These are phyloP conservation scores for Ostrea edulis DNA, from an alignment of 1,140 invertebrate genomes.

Conservation along the genomic window DNA sequence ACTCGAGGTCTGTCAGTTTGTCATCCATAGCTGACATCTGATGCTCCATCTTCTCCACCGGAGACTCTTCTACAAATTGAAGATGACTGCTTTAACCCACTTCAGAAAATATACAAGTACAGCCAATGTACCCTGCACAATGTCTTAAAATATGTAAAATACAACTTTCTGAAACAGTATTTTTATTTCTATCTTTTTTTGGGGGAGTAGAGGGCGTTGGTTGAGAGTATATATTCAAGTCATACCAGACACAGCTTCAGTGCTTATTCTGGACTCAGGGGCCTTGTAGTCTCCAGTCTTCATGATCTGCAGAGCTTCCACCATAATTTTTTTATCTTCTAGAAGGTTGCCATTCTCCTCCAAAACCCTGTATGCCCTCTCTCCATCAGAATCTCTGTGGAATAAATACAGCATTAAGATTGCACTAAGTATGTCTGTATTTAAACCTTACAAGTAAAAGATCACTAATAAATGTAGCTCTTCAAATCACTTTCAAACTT, in stretches of 20 bases:
- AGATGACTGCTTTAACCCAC: not conserved
- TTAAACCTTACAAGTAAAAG: not conserved
- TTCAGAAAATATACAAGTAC: not conserved
- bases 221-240: not conserved
- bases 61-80: slow-evolving; percentile 44
- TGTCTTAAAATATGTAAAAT: too few species aligned
- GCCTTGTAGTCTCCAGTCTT: slow-evolving; percentile 65
- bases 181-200: too few species aligned
- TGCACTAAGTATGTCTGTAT: not conserved
- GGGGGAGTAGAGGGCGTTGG: too few species aligned
- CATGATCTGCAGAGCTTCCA: slow-evolving; percentile 67
- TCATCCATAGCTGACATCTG: slow-evolving; percentile 75
- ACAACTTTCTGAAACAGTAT: too few species aligned
- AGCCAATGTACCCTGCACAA: not conserved
- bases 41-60: slow-evolving; percentile 62
- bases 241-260: not conserved
- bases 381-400: slow-evolving; percentile 70
- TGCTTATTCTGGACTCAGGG: not conserved
- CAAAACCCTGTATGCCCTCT: slow-evolving; percentile 75
- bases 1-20: slow-evolving; percentile 75
- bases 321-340: slow-evolving; percentile 68
- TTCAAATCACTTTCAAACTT: too few species aligned
- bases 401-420: not conserved
- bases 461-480: too few species aligned
- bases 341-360: slow-evolving; percentile 72